phyloP scores from a whole-genome alignment of 2,113 vertebrate species.

The Rhizomys pruinosus region DNA sequence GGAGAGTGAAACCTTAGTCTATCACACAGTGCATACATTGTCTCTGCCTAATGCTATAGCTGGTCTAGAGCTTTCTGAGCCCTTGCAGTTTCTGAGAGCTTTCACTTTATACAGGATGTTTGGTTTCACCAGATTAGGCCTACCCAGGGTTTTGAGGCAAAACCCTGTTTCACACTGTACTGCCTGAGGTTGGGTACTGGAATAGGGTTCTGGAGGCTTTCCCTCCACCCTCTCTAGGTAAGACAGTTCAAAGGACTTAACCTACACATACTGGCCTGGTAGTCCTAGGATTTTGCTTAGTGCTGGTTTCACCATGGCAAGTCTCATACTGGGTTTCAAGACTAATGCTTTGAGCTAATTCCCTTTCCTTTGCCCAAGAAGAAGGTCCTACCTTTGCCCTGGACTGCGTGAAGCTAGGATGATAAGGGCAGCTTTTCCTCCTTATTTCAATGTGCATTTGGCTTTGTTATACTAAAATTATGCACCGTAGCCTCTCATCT shows the following conservation, averaged over 20 bases:
- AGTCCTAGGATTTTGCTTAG: not conserved
- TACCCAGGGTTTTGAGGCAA: not conserved
- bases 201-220: not conserved
- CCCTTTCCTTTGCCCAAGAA: not conserved
- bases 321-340: not conserved
- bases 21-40: not conserved
- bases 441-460: not conserved
- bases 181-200: not conserved
- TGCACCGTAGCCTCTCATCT: not conserved
- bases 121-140: not conserved
- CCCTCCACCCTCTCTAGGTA: no score
- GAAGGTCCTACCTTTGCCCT: not conserved
- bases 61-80: not conserved
- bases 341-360: not conserved
- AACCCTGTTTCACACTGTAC: not conserved
- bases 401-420: not conserved
- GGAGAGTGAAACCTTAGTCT: not conserved
- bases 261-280: not conserved
- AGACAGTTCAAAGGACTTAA: no score
- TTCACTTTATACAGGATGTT: not conserved
- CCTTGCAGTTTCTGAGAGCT: not conserved
- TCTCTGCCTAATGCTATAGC: not conserved
- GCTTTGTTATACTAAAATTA: not conserved
- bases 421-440: not conserved
- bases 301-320: not conserved